Evolutionary conservation across 2,797 vertebrate genomes (phyloP).

Genomic region (Chiroxiphia lanceolata): DNA sequence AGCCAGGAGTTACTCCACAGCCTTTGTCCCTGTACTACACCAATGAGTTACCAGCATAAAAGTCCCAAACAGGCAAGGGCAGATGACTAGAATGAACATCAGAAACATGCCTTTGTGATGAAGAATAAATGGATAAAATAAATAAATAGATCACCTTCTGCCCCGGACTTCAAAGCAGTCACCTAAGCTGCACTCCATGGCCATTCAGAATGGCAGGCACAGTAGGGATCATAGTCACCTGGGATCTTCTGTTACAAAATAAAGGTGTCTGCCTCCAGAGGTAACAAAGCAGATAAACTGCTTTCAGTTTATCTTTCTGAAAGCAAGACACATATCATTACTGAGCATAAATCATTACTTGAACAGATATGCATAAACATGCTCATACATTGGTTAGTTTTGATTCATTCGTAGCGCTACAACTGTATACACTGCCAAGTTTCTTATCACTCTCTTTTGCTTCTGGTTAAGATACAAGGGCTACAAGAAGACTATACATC

Average conservation of each 20-base stretch:
- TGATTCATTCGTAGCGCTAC: background rate
- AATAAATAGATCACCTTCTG: background rate
- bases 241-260: background rate
- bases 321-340: background rate
- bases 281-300: background rate
- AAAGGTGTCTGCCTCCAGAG: background rate
- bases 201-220: background rate
- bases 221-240: background rate
- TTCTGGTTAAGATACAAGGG: background rate
- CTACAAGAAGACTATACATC: background rate
- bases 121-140: background rate
- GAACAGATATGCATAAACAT: background rate
- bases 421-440: background rate
- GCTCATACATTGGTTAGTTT: background rate
- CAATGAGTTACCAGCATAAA: background rate
- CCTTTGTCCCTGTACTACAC: accelerated
- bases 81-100: background rate
- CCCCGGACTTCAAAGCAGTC: background rate
- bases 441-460: background rate
- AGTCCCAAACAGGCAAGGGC: background rate
- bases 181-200: background rate
- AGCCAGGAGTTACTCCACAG: background rate
- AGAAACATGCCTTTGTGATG: background rate
- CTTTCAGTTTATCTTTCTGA: background rate
- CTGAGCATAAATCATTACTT: background rate